A percentile compares a stretch with the other conserved stretches of the same genome.
phyloP scores from a whole-genome alignment of 1,140 invertebrate genomes.

The Lanistes nyassanus region DNA sequence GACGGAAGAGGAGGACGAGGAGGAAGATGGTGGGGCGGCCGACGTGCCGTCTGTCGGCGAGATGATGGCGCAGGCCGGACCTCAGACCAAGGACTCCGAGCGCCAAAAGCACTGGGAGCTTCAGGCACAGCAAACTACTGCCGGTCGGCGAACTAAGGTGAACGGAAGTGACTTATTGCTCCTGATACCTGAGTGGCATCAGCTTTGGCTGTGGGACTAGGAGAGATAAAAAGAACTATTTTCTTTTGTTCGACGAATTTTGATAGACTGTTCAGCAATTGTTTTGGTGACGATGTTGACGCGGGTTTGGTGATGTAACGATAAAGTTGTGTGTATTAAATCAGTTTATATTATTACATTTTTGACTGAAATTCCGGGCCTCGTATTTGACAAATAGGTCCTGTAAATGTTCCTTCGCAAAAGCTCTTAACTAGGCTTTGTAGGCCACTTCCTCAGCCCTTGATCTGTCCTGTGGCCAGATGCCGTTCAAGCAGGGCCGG shows the following conservation, averaged over 20 bases:
- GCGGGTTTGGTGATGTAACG: no score
- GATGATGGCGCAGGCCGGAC: neutral
- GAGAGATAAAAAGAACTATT: neutral
- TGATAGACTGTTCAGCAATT: neutral
- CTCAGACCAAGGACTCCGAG: neutral
- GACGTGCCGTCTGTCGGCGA: neutral
- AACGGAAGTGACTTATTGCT: no score
- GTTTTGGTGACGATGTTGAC: no score
- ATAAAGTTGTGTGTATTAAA: neutral
- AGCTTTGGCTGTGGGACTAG: neutral
- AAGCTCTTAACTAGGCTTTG: neutral
- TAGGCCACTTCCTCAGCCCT: neutral
- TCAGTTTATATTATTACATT: neutral
- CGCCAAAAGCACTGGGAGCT: neutral
- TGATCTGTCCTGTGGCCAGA: neutral
- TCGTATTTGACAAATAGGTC: neutral
- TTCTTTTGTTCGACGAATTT: neutral
- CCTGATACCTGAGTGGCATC: neutral
- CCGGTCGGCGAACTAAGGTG: slow-evolving; percentile 3
- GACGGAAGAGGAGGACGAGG: slow-evolving; percentile 30
- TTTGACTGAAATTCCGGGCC: neutral
- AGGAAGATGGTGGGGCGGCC: neutral
- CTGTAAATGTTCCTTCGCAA: neutral
- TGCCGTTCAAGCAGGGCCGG: slow-evolving; percentile 6
- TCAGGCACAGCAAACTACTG: neutral